Base-by-base conservation (phyloP, 2,113 vertebrate genomes). In the Pseudopodoces humilis region DNA sequence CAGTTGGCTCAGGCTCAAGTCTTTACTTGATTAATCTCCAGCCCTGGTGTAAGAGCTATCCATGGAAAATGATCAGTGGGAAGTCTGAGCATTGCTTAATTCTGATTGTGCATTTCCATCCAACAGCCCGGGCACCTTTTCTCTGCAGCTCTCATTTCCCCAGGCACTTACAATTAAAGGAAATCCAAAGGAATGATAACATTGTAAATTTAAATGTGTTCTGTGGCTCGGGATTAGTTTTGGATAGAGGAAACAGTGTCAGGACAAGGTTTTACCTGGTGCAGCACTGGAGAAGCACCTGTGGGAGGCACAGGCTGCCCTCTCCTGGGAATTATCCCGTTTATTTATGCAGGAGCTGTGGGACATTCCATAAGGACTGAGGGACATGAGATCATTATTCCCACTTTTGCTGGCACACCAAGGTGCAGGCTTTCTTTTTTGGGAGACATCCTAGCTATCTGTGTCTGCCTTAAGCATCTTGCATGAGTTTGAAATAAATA, bases 371-470 rank as follows among this genome's bases (percentile, higher is more conserved):
- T 21, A 8, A 37, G 12, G 24, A 56, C 37, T 37, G 2, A 0
- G 15, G 12, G 13, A 30, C 19, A 5, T 7, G 15, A 11, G 41
- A 27, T 33, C 24, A 7, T 47, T 35, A 2, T 19, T 86, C 43
- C 30, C 6, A 3, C 41, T 88, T 59, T 19, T 1, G 0, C 33
- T 15, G 67, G 30, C 44, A 30, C 10, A 13, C 0, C 2, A 24
- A 65, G 11, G 31, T 80, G 31, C 13, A 37, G 12, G 27, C 13
- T 74, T 83, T 27, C 19, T n/a, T 11, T 69, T 60, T 28, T 49
- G 4, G 50, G 3, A 78, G 28, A 22, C 13, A 22, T 56, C 25
- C 28, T 18, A 58, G 10, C 49, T 88, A 39, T 59, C 44, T 82
- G 22, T 56, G 53, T 35, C 39, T 64, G 5, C 52, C 41, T 62